Percentiles rank a stretch among this genome's conserved stretches.
Evolutionary conservation across 2,888 invertebrate species (phyloP).

Genomic region (Spodoptera littoralis): DNA sequence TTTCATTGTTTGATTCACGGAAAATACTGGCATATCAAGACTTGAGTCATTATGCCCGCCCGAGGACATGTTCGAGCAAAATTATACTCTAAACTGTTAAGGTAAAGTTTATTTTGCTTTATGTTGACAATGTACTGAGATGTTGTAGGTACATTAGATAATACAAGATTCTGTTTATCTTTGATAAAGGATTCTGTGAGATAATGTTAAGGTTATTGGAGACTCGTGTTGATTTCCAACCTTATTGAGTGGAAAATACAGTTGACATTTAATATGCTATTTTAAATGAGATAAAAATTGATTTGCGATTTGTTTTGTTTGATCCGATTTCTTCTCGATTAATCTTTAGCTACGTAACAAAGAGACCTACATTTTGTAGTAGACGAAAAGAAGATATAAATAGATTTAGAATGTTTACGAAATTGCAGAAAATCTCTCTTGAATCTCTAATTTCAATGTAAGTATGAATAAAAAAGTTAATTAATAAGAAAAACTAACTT

Average conservation of each 20-base stretch:
- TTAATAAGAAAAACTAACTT: too few relatives aligned
- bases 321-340: too few relatives aligned
- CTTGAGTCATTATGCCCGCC: conserved; percentile 7
- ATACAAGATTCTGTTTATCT: conserved; percentile 55
- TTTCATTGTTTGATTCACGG: conserved; percentile 22
- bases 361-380: too few relatives aligned
- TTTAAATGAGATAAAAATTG: background rate
- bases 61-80: conserved; percentile 5
- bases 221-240: conserved; percentile 1
- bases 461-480: too few relatives aligned
- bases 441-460: too few relatives aligned
- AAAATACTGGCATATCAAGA: conserved; percentile 21
- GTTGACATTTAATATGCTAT: background rate
- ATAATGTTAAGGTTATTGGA: conserved; percentile 45
- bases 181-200: conserved; percentile 41
- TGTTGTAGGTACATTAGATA: conserved; percentile 30
- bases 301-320: background rate
- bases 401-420: too few relatives aligned
- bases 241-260: background rate
- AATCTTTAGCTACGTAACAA: too few relatives aligned
- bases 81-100: background rate
- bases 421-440: too few relatives aligned
- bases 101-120: conserved; percentile 5
- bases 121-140: background rate
- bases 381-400: too few relatives aligned